Base-by-base conservation (phyloP, 1,140 invertebrate species). In the Zophobas atratus region DNA sequence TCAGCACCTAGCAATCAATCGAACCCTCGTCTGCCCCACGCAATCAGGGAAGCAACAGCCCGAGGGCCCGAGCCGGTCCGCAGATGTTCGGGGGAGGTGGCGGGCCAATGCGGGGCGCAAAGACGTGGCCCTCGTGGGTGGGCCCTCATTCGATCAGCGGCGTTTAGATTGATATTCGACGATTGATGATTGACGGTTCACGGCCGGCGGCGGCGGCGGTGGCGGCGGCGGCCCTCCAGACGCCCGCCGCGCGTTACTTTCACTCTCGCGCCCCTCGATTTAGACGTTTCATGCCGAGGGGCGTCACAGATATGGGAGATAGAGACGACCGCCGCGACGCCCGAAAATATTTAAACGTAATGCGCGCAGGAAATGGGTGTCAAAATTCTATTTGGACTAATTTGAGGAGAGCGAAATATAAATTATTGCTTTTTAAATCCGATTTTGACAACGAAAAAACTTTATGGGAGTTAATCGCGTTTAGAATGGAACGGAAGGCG, bases 351-450 rank as follows among this genome's bases (percentile, higher is more conserved):
- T 77, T 70, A 53, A 6, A 48, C 56, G 71, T 80, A 75, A 80
- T 80, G 51, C 75, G 51, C 75, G 70, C 53, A 70, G 79, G 79
- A 80, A 80, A 80, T 80, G 79, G 79, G 79, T 74, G 79, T 71
- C 73, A 72, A 75, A 80, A 80, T 80, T 60, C 70, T 78, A 80
- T 80, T 80, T 77, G 56, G 74, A 73, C 71, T 73, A 73, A 73
- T 73, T 73, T 73, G 71, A 2, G 39, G 35, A 60, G 51, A 56
- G 71, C 71, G 71, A 73, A 73, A 73, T 73, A 73, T 73, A 73
- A 73, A 73, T 73, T 73, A 73, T 73, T 73, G 71, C 71, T 73
- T 73, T 73, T 73, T 73, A 73, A 73, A 73, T 73, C 36, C 56
- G 71, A 73, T 73, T 73, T 73, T 49, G 56, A 67, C 41, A 41